phyloP scores from a whole-genome alignment of 2,113 vertebrate genomes.

The Physeter macrocephalus region DNA sequence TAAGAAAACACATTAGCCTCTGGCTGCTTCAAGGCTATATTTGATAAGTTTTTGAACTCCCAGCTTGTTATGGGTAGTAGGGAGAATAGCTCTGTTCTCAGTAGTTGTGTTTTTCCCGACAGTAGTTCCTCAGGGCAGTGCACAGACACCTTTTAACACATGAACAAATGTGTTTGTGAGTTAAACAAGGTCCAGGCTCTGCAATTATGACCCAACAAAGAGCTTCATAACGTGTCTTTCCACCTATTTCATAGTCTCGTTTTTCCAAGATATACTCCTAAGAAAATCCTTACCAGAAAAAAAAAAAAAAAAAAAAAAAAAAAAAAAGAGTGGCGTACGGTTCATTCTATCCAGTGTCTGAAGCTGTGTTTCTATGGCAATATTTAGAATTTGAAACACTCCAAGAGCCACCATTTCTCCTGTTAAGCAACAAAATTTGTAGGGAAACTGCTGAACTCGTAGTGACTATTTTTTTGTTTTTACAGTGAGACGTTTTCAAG shows the following conservation, averaged over 20 bases:
- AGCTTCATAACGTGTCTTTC: background rate
- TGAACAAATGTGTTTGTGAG: background rate
- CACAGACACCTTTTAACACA: background rate
- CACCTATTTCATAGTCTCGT: background rate
- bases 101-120: background rate
- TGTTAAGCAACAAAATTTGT: slow-evolving; percentile 1
- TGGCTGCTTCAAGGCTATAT: background rate
- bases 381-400: slow-evolving; percentile 26
- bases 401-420: slow-evolving; percentile 24
- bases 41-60: background rate
- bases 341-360: background rate
- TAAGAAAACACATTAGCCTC: background rate
- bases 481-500: background rate
- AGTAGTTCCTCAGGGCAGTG: background rate
- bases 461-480: background rate
- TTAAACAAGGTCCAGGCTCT: background rate
- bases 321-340: background rate
- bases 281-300: slow-evolving; percentile 5
- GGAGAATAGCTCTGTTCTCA: background rate
- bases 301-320: background rate
- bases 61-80: background rate
- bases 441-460: background rate
- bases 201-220: background rate
- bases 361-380: slow-evolving; percentile 51
- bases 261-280: slow-evolving; percentile 29